These are phyloP conservation scores for Pseudochirops corinnae DNA, from an alignment of 2,797 vertebrate genomes.

Conservation along the genomic window DNA sequence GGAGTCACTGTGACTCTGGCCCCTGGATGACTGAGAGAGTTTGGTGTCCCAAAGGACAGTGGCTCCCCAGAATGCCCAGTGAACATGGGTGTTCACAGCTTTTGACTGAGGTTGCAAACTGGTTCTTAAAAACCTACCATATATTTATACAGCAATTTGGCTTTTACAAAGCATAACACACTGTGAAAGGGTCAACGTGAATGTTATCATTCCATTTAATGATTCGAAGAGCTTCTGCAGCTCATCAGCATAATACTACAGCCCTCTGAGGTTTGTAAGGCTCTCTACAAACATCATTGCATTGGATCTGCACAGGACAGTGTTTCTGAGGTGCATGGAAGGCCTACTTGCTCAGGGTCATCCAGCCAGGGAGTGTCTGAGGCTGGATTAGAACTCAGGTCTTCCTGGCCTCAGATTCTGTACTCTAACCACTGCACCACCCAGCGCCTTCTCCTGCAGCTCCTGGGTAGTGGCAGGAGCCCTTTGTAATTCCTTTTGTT, in stretches of 20 bases:
- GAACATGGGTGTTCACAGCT: too few relatives aligned
- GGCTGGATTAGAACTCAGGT: neutral
- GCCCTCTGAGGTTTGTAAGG: neutral
- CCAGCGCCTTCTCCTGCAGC: neutral
- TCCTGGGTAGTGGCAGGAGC: neutral
- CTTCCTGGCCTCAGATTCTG: neutral
- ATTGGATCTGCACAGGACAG: neutral
- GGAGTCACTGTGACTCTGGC: neutral
- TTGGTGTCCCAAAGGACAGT: neutral
- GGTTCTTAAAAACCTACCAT: neutral
- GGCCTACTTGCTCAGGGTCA: neutral
- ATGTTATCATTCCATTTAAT: neutral
- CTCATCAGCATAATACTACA: neutral
- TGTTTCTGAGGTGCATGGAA: neutral
- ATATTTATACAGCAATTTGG: neutral
- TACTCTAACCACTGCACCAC: neutral
- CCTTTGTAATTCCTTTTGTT: slow-evolving; percentile 33
- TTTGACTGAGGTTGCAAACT: neutral
- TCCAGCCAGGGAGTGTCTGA: too few relatives aligned
- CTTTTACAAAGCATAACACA: neutral
- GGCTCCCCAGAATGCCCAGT: neutral
- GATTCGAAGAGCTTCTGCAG: neutral
- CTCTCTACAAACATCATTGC: too few relatives aligned
- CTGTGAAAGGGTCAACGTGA: accelerated
- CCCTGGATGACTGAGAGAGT: neutral